These are phyloP conservation scores for Standfussiana lucernea DNA, from an alignment of 2,888 invertebrate species.

Conservation along the genomic window DNA sequence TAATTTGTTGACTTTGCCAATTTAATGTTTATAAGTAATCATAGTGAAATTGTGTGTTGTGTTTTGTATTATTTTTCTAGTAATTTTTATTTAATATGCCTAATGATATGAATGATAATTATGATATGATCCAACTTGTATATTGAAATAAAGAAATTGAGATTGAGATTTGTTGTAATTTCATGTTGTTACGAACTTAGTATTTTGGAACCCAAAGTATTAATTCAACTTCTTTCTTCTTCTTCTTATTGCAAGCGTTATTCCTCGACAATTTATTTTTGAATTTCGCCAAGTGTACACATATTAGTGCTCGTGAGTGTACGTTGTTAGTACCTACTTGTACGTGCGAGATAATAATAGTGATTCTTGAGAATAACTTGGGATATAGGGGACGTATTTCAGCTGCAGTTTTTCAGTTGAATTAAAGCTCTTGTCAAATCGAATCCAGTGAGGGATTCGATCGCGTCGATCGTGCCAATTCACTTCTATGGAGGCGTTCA, in stretches of 20 bases:
- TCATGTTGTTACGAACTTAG: not conserved
- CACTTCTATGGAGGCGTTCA: not conserved
- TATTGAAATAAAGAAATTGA: too few species aligned
- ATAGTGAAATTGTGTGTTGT: too few species aligned
- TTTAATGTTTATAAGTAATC: too few species aligned
- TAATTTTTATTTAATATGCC: too few species aligned
- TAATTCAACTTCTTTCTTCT: not conserved
- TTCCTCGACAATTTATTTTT: not conserved
- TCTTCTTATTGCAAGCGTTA: not conserved
- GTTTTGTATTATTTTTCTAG: too few species aligned
- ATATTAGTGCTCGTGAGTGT: not conserved
- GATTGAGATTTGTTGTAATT: not conserved
- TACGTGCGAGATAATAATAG: slow-evolving; percentile 13
- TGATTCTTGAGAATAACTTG: slow-evolving; percentile 16
- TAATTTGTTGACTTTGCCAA: too few species aligned
- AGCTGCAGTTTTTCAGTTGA: not conserved
- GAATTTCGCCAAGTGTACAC: not conserved
- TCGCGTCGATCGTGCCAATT: not conserved
- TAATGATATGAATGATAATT: too few species aligned
- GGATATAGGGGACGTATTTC: slow-evolving; percentile 8
- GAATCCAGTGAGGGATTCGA: not conserved
- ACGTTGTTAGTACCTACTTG: not conserved
- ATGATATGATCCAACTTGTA: too few species aligned
- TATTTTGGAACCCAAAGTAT: not conserved
- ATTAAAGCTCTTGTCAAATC: not conserved